phyloP scores from a whole-genome alignment of 2,888 invertebrate genomes.

The Elmis aenea region DNA sequence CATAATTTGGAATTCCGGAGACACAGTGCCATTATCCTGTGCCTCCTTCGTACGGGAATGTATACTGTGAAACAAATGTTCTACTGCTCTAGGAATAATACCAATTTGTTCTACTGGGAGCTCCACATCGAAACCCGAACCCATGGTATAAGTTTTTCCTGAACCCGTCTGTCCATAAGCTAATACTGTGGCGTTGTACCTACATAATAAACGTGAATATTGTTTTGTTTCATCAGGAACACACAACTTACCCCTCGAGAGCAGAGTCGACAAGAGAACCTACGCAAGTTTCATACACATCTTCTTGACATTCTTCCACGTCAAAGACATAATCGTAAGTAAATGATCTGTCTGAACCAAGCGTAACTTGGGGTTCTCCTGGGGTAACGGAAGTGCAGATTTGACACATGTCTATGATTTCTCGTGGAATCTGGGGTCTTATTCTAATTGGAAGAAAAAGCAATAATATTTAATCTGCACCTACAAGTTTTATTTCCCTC shows the following conservation, averaged over 20 bases:
- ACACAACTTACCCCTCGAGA: constrained; percentile 69
- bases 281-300: constrained; percentile 80
- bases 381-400: constrained; percentile 86
- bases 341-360: constrained; percentile 91
- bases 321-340: constrained; percentile 97
- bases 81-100: constrained; percentile 93
- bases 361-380: constrained; percentile 85
- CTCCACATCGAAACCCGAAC: constrained; percentile 88
- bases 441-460: constrained; percentile 62
- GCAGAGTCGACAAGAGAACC: constrained; percentile 84
- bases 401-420: constrained; percentile 92
- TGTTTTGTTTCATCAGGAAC: not conserved
- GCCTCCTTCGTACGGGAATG: constrained; percentile 65
- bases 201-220: constrained; percentile 14
- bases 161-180: constrained; percentile 99
- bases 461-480: no score
- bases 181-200: constrained; percentile 90
- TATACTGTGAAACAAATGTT: constrained; percentile 85
- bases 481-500: no score
- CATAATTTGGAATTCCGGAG: constrained; percentile 68
- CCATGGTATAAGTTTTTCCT: constrained; percentile 99
- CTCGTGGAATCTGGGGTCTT: constrained; percentile 88
- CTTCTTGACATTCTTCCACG: constrained; percentile 64
- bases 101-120: constrained; percentile 60
- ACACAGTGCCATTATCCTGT: constrained; percentile 54